Evolutionary conservation across 2,113 vertebrate genomes (phyloP), one percentile per base, ranked within the genome.

Genomic region (Monopterus albus): DNA sequence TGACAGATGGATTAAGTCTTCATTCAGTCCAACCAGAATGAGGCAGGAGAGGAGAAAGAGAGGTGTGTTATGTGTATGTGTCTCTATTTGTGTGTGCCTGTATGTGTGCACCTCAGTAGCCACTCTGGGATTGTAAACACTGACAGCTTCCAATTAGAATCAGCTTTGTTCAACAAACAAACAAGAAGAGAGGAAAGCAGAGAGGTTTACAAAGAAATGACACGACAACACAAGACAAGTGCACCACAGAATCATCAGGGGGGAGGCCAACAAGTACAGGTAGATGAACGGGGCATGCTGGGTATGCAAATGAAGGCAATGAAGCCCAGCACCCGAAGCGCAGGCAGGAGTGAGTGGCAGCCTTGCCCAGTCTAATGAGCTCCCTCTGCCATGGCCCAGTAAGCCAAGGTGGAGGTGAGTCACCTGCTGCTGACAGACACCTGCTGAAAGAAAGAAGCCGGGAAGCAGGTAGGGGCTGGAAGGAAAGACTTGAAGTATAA

Each of bases 111-210:
- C 83, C 78, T 83, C 77, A 73, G 82, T 88, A 74, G 87, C 87
- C 86, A 90, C 86, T 82, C 87, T 80, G 90, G 91, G 90, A 93
- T 88, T 90, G 87, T 90, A 91, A 89, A 93, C 91, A 87, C 79
- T 92, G 91, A 93, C 92, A 92, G 89, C 89, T 92, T 89, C 90
- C 92, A 93, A 93, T 92, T 94, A 92, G 89, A 93, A 92, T 90
- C 87, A 92, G 91, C 91, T 93, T 93, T 94, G 92, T 92, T 92
- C 87, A 90, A 91, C 91, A 93, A 93, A 91, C 90, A 93, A 93
- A 92, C 88, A 91, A 88, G 88, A 82, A 84, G 89, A 89, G 88
- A 93, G 85, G 87, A 85, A 90, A 86, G 86, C 83, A 59, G 81
- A 83, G 87, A 77, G 86, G 88, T 91, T 92, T 90, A 91, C 89